Evolutionary conservation across 2,888 invertebrate species (phyloP), one percentile per base, ranked within the genome.

Genomic region (Emesis furor): DNA sequence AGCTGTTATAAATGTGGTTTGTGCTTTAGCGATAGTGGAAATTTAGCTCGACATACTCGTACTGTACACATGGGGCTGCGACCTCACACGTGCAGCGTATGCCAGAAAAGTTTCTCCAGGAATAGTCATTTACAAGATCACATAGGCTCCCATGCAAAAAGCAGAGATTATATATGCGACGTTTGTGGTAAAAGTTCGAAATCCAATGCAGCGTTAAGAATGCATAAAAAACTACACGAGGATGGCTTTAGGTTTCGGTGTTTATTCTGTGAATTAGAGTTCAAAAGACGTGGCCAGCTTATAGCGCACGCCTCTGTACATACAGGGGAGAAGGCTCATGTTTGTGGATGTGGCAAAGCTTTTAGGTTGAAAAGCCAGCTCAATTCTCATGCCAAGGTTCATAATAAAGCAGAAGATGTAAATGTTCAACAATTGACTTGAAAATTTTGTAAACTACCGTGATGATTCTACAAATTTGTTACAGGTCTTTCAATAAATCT

Each of bases 1-100:
- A 94, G 94, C 88, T 98, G 98, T 90, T 93, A 96, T 84, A 83
- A 94, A n/a, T 97, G 97, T 91, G 97, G 97, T 0, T 95, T 95
- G 78, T 93, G 93, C 55, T 97, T 97, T 92, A 90, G 93, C 77
- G 95, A 97, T 89, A 91, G 92, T 78, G 95, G 95, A 59, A 97
- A 97, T 88, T 92, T 98, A 39, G 94, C 94, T 24, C 94, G 97
- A 0, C 98, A 98, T 92, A 90, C 94, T 2, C 94, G 95, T 35
- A 95, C 96, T 30, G 88, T 96, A 72, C 98, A 98, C 92, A 89
- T 91, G 1, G 90, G 92, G 0, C 91, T 93, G 2, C 96, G 97
- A n/a, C 97, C 97, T 3, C 96, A 96, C 91, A 83, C 88, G 7
- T 98, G 98, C 91, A 90, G 92, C 6, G 78, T 92, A 2, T 98